phyloP scores from a whole-genome alignment of 2,797 vertebrate genomes.

The Hirundo rustica region DNA sequence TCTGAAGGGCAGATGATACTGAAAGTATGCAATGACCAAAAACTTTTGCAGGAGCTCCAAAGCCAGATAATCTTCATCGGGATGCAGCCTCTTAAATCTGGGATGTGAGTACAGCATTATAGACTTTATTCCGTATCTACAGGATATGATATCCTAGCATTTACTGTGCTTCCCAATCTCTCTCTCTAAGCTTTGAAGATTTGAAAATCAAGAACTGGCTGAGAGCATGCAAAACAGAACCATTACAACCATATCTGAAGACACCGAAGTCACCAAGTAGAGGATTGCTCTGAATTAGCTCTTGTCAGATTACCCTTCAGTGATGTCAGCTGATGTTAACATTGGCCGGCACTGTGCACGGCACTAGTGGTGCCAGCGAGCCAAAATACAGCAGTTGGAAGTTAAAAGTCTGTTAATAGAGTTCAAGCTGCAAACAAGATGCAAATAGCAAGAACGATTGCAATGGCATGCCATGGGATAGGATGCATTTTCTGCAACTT shows the following conservation, averaged over 20 bases:
- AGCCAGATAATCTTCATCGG: not conserved
- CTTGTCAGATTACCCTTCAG: not conserved
- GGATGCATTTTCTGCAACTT: not conserved
- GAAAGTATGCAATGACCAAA: not conserved
- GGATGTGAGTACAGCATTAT: rapidly evolving
- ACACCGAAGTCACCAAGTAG: not conserved
- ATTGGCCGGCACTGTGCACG: not conserved
- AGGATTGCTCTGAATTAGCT: not conserved
- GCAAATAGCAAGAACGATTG: not conserved
- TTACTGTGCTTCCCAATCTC: not conserved
- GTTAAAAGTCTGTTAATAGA: not conserved
- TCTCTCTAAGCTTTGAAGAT: not conserved
- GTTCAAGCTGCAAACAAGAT: not conserved
- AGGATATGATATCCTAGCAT: not conserved
- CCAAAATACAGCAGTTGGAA: not conserved
- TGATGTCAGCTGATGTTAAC: not conserved
- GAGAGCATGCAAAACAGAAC: not conserved
- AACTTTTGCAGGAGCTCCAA: not conserved
- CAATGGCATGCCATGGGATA: not conserved
- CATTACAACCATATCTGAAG: not conserved
- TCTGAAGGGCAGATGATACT: not conserved
- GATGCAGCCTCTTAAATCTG: not conserved
- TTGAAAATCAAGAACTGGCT: not conserved
- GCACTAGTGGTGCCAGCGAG: not conserved
- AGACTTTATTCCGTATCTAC: not conserved